These are phyloP conservation scores for Malurus leucopterus DNA, from an alignment of 2,797 vertebrate species.

Conservation along the genomic window DNA sequence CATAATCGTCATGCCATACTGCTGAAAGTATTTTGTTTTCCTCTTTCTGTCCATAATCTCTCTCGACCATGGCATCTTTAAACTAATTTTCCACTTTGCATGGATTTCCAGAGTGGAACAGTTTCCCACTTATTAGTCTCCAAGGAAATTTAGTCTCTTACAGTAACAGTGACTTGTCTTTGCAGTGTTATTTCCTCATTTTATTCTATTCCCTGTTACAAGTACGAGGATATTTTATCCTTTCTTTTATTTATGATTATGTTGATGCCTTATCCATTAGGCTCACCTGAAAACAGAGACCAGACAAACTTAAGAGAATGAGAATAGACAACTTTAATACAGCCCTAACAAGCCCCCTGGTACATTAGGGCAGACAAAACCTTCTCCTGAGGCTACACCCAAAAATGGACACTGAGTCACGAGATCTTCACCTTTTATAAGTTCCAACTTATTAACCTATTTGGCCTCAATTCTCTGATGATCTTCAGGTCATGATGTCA, in stretches of 20 bases:
- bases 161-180: background rate
- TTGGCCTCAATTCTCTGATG: too few relatives aligned
- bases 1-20: rapidly evolving
- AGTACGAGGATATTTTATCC: background rate
- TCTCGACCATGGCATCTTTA: background rate
- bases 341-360: too few relatives aligned
- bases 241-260: background rate
- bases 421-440: too few relatives aligned
- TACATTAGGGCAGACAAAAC: too few relatives aligned
- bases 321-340: too few relatives aligned
- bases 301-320: too few relatives aligned
- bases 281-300: too few relatives aligned
- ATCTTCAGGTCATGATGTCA: too few relatives aligned
- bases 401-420: too few relatives aligned
- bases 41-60: background rate
- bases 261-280: too few relatives aligned
- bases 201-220: background rate
- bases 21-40: background rate
- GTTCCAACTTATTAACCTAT: too few relatives aligned
- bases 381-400: too few relatives aligned
- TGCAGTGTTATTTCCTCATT: background rate
- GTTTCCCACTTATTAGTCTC: background rate
- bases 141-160: background rate
- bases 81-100: background rate
- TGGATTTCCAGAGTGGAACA: background rate